Percentiles rank a stretch among this genome's conserved stretches.
Evolutionary conservation across 2,113 vertebrate genomes (phyloP).

Genomic region (Isichthys henryi): DNA sequence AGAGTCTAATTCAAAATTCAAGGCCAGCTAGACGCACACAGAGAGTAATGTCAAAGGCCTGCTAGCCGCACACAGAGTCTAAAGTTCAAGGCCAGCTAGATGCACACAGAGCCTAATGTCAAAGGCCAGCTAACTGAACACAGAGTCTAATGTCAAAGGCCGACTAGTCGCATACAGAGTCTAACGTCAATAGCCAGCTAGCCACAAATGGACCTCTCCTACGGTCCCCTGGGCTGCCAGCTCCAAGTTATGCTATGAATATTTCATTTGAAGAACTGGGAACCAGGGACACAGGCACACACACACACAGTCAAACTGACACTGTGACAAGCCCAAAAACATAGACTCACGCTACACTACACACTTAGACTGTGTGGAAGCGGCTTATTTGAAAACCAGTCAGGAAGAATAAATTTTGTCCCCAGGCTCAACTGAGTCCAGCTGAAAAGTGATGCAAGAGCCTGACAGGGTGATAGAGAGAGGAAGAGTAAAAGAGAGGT

Average conservation of each 20-base stretch:
- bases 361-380: background rate
- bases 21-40: background rate
- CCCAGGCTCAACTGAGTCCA: background rate
- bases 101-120: background rate
- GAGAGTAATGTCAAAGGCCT: background rate
- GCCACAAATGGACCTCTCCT: conserved; percentile 18
- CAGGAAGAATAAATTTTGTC: background rate
- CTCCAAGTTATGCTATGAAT: conserved; percentile 45
- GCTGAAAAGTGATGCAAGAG: background rate
- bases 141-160: background rate
- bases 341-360: background rate
- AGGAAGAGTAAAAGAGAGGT: background rate
- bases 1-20: background rate
- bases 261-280: conserved; percentile 47
- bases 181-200: background rate
- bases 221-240: conserved; percentile 29
- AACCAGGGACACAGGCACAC: background rate
- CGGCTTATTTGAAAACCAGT: background rate
- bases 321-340: background rate
- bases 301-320: conserved; percentile 14
- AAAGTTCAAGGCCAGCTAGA: background rate
- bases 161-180: background rate
- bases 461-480: background rate
- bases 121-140: background rate
- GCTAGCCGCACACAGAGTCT: background rate